A percentile compares a stretch with the other conserved stretches of the same genome.
Conservation (phyloP, 2,113 vertebrate genomes). For the Clarias macrocephalus region DNA sequence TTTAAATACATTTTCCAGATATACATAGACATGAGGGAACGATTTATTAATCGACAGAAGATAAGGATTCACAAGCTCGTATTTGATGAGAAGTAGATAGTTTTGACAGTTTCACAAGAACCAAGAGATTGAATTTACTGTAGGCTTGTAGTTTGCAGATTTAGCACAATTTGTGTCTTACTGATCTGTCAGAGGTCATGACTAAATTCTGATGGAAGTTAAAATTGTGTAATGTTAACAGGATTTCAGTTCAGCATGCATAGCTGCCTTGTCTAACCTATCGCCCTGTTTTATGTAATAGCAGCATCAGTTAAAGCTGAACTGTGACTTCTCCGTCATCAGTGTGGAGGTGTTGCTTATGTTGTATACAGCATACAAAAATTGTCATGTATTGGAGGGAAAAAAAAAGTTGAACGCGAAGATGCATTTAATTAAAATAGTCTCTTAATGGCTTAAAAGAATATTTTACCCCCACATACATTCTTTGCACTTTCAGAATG, state of each 20-base stretch:
- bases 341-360: background rate
- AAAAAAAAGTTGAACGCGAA: background rate
- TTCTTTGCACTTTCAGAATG: background rate
- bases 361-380: background rate
- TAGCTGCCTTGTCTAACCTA: background rate
- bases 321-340: background rate
- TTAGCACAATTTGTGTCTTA: background rate
- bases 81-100: background rate
- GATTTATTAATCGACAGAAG: background rate
- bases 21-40: background rate
- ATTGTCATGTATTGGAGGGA: background rate
- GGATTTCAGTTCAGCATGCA: background rate
- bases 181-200: background rate
- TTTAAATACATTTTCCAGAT: background rate
- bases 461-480: background rate
- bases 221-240: background rate
- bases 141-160: background rate
- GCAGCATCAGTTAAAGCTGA: constrained; percentile 8
- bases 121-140: background rate
- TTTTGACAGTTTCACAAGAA: background rate
- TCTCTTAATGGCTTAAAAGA: background rate
- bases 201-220: background rate
- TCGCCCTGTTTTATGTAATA: background rate
- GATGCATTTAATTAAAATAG: background rate
- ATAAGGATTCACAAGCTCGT: background rate